phyloP scores from a whole-genome alignment of 2,797 vertebrate genomes.

The Tokudaia tokunoshimensis region DNA sequence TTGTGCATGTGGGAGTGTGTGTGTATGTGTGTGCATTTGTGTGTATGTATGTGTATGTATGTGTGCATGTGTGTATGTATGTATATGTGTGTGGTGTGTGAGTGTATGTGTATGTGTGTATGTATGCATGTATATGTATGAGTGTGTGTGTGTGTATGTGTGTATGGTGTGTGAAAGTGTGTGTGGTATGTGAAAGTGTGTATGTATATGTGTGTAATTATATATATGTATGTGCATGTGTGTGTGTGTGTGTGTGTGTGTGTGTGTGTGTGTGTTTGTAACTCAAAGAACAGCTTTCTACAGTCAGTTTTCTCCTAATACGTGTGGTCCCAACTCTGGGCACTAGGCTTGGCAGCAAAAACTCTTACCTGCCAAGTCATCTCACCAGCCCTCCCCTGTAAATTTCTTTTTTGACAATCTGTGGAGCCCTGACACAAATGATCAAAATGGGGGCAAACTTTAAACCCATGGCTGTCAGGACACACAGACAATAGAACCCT shows the following conservation, averaged over 20 bases:
- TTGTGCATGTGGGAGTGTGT: too few species aligned
- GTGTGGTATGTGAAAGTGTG: rapidly evolving
- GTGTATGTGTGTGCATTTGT: not conserved
- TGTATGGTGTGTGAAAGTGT: too few species aligned
- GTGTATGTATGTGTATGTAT: not conserved
- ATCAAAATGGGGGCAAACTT: slow-evolving; percentile 47
- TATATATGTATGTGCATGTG: too few species aligned
- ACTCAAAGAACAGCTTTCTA: not conserved
- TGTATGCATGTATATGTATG: not conserved
- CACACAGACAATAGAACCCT: not conserved
- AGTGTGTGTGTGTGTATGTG: too few species aligned
- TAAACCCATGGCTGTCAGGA: not conserved
- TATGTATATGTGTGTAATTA: too few species aligned
- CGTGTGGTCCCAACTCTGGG: not conserved
- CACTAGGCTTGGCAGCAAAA: not conserved
- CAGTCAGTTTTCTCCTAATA: not conserved
- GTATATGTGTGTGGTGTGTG: not conserved
- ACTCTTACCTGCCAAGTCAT: not conserved
- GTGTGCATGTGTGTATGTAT: not conserved
- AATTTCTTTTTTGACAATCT: slow-evolving; percentile 44
- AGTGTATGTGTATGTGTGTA: too few species aligned
- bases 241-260: not conserved
- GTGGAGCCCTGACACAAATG: slow-evolving; percentile 10
- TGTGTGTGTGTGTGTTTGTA: not conserved
- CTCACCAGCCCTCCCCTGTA: not conserved